phyloP scores from a whole-genome alignment of 2,113 vertebrate genomes.

The Microtus oregoni region DNA sequence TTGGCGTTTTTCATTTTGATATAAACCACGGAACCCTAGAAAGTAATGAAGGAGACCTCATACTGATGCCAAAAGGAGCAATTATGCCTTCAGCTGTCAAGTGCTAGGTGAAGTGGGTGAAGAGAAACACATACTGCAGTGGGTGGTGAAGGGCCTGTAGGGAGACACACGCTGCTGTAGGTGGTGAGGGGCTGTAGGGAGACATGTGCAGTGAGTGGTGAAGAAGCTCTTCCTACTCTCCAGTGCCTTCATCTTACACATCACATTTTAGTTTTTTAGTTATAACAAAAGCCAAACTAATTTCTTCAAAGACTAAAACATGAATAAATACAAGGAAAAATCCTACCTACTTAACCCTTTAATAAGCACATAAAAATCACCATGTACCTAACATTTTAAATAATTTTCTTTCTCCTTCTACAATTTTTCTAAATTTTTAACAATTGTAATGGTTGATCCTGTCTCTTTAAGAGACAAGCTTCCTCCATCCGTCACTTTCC shows the following conservation, averaged over 20 bases:
- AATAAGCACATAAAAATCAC: conserved; percentile 56
- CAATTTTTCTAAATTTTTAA: conserved; percentile 46
- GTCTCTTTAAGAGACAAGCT: too few species aligned
- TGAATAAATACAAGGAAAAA: conserved; percentile 62
- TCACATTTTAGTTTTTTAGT: conserved; percentile 38
- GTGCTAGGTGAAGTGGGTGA: neutral
- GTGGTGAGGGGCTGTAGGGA: neutral
- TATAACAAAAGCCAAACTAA: conserved; percentile 37
- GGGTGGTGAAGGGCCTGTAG: neutral
- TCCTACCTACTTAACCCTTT: conserved; percentile 55
- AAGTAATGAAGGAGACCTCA: conserved; percentile 56
- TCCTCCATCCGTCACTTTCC: fast-evolving
- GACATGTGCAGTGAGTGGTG: neutral
- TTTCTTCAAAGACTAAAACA: conserved; percentile 58
- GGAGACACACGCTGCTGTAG: too few species aligned
- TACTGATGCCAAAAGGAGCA: conserved; percentile 57
- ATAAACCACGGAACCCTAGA: conserved; percentile 40
- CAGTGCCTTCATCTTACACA: conserved; percentile 33
- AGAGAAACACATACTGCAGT: neutral
- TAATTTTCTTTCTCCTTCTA: conserved; percentile 50
- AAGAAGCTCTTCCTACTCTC: neutral
- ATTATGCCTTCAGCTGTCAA: conserved; percentile 33
- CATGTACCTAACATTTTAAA: conserved; percentile 59
- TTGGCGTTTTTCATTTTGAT: conserved; percentile 72
- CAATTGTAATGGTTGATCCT: neutral